Conservation (phyloP, 2,113 vertebrate genomes). For the Andinoacara biseriatus region DNA sequence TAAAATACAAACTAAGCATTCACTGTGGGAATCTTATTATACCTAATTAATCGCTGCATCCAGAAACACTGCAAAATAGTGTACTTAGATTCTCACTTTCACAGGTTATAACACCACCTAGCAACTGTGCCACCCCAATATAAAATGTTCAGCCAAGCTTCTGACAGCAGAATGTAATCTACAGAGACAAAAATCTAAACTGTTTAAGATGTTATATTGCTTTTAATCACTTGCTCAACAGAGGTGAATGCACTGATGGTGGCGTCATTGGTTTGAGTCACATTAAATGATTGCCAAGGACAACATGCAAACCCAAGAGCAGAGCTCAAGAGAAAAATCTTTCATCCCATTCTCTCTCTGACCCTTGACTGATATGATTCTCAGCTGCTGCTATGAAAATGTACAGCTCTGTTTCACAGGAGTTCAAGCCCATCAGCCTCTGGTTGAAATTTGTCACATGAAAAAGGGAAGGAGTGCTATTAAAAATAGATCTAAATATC, state of each 20-base stretch:
- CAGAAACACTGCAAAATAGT: background rate
- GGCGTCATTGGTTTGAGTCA: background rate
- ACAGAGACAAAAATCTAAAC: background rate
- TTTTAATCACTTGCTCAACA: background rate
- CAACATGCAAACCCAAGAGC: slow-evolving; percentile 17
- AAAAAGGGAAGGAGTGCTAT: slow-evolving; percentile 25
- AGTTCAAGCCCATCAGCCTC: slow-evolving; percentile 63
- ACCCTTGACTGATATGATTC: slow-evolving; percentile 18
- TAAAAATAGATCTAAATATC: slow-evolving; percentile 64
- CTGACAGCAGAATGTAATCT: background rate
- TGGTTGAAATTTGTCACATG: slow-evolving; percentile 42
- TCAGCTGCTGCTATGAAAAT: slow-evolving; percentile 4
- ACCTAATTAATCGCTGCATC: background rate
- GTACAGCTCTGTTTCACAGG: slow-evolving; percentile 36
- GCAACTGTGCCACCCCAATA: background rate
- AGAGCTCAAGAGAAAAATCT: slow-evolving; percentile 16
- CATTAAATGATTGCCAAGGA: slow-evolving; percentile 43
- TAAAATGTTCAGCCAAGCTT: background rate
- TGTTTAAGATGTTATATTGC: background rate
- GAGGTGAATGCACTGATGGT: background rate
- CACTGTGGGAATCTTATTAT: background rate
- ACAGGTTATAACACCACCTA: background rate
- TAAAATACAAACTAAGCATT: background rate
- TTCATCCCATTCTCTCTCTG: slow-evolving; percentile 4
- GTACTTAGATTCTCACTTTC: background rate